Conservation (phyloP, 2,797 vertebrate genomes). For the Luscinia luscinia region DNA sequence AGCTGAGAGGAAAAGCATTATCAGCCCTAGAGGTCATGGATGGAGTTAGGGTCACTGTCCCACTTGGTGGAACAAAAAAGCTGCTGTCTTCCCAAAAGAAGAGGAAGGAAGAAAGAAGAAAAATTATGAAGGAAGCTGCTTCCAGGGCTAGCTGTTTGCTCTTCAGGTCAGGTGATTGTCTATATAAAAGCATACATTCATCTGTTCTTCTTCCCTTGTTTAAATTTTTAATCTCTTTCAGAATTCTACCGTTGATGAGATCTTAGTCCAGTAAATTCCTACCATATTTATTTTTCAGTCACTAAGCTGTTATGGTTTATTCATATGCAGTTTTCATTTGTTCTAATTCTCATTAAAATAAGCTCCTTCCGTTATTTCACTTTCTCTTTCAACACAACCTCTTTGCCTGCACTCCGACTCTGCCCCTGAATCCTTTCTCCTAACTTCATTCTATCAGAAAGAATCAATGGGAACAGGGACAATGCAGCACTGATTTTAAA, state of each 20-base stretch:
- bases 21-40: not conserved
- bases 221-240: not conserved
- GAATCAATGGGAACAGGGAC: not conserved
- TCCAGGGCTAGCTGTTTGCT: not conserved
- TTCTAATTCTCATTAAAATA: not conserved
- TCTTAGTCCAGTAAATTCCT: not conserved
- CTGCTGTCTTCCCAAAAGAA: not conserved
- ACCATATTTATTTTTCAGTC: not conserved
- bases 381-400: not conserved
- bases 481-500: not conserved
- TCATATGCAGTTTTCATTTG: not conserved
- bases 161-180: not conserved
- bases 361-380: not conserved
- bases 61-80: not conserved
- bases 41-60: not conserved
- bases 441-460: not conserved
- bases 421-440: not conserved
- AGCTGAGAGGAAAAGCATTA: not conserved
- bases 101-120: not conserved
- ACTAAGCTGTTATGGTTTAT: not conserved
- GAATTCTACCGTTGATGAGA: not conserved
- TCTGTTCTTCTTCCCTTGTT: not conserved
- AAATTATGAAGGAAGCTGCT: not conserved
- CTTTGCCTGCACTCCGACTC: not conserved
- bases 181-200: not conserved